A percentile compares a stretch with the other conserved stretches of the same genome.
These are phyloP conservation scores for Glaucidium brasilianum DNA, from an alignment of 2,113 vertebrate genomes.

Conservation along the genomic window DNA sequence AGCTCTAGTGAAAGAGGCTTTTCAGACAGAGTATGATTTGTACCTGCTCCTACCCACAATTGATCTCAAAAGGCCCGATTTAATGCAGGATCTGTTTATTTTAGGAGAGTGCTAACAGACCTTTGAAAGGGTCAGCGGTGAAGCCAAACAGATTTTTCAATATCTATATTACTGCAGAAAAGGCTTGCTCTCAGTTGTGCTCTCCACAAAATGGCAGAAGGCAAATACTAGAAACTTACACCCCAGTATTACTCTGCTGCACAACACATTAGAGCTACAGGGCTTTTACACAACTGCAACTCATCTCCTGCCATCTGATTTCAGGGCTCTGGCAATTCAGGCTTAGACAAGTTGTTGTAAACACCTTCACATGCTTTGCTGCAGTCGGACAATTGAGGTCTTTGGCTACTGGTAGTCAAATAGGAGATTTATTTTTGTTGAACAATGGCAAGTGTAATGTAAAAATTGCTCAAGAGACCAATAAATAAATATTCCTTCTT, in stretches of 20 bases:
- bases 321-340: background rate
- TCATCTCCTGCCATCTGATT: background rate
- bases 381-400: constrained; percentile 18
- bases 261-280: background rate
- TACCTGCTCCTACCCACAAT: constrained; percentile 2
- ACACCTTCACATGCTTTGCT: background rate
- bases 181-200: background rate
- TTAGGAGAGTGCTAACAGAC: constrained; percentile 12
- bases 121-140: constrained; percentile 13
- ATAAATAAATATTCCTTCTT: background rate
- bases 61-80: constrained; percentile 45
- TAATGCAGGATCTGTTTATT: constrained; percentile 12
- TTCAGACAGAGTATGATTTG: constrained; percentile 6
- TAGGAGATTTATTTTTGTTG: constrained; percentile 5
- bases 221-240: background rate
- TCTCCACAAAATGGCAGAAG: background rate
- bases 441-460: background rate
- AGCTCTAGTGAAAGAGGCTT: background rate
- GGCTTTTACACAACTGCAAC: constrained; percentile 25
- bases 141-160: constrained; percentile 39
- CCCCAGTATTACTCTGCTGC: background rate
- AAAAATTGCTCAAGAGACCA: background rate
- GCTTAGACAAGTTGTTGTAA: constrained; percentile 1
- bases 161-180: background rate
- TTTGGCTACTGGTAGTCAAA: constrained; percentile 34